A percentile compares a stretch with the other conserved stretches of the same genome.
phyloP scores from a whole-genome alignment of 2,113 vertebrate genomes.

The Cervus canadensis region DNA sequence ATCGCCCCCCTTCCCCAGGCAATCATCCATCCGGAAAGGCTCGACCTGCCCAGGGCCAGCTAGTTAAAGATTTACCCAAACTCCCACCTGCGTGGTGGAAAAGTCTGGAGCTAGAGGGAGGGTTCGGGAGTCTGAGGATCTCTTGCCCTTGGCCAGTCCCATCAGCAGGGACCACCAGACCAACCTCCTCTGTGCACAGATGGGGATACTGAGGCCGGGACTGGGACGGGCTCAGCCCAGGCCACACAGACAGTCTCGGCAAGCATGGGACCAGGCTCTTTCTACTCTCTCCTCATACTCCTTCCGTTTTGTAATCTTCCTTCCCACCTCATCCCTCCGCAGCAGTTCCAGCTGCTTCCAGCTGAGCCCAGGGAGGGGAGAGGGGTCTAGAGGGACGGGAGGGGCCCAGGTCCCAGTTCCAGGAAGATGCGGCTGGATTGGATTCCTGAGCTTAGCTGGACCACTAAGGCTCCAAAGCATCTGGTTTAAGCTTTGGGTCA shows the following conservation, averaged over 20 bases:
- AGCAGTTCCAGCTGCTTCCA: neutral
- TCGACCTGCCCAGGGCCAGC: neutral
- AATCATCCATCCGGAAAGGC: conserved; percentile 61
- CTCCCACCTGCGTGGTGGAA: neutral
- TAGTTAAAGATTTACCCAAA: conserved; percentile 73
- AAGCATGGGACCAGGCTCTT: neutral
- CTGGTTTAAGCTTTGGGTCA: conserved; percentile 27
- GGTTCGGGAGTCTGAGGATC: neutral
- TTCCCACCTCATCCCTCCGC: too few species aligned
- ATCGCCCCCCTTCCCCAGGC: neutral
- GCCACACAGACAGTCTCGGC: neutral
- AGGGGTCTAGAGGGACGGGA: neutral
- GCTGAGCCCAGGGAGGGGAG: neutral
- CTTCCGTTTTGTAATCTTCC: neutral
- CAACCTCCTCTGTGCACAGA: neutral
- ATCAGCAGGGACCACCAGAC: neutral
- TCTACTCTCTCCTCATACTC: rapidly evolving
- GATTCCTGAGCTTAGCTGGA: neutral
- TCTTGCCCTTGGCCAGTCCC: neutral
- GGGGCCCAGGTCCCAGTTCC: neutral
- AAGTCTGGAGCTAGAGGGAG: neutral
- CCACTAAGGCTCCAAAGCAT: neutral
- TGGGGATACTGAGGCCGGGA: neutral
- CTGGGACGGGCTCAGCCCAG: neutral
- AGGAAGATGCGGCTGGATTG: neutral